Evolutionary conservation across 2,797 vertebrate genomes (phyloP).

Genomic region (Benthosema pterotum): DNA sequence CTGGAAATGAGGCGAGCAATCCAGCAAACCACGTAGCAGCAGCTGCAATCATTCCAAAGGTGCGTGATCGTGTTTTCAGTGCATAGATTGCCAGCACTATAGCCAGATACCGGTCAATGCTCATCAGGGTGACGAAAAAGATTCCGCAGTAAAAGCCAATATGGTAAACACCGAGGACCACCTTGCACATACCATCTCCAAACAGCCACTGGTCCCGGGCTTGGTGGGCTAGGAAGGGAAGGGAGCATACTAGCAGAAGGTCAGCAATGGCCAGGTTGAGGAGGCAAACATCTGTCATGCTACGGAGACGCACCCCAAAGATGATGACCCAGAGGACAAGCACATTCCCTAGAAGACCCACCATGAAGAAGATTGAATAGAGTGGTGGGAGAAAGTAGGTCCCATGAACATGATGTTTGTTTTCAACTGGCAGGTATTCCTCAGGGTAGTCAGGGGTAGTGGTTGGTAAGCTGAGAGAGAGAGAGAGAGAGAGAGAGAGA

Average conservation of each 20-base stretch:
- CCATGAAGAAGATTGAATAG: slow-evolving; percentile 78
- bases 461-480: too few species aligned
- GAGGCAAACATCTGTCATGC: slow-evolving; percentile 84
- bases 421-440: too few species aligned
- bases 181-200: slow-evolving; percentile 45
- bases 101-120: slow-evolving; percentile 84
- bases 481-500: too few species aligned
- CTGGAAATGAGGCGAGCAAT: slow-evolving; percentile 3
- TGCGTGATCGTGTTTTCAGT: too few species aligned
- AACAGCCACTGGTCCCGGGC: slow-evolving; percentile 79
- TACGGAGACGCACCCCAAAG: slow-evolving; percentile 77
- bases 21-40: too few species aligned
- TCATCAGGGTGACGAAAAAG: slow-evolving; percentile 74
- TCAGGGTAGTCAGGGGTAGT: too few species aligned
- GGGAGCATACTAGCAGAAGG: slow-evolving; percentile 79
- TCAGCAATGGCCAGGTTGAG: slow-evolving; percentile 84
- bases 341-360: slow-evolving; percentile 77
- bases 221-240: slow-evolving; percentile 84
- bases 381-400: slow-evolving; percentile 53
- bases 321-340: slow-evolving; percentile 80
- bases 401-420: too few species aligned
- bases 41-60: too few species aligned
- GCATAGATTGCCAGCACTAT: slow-evolving; percentile 80
- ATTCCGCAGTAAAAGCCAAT: too few species aligned
- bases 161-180: too few species aligned